Percentiles rank a stretch among this genome's conserved stretches.
Conservation (phyloP, 92 coral and sea anemone genomes). For the Siderastrea radians region DNA sequence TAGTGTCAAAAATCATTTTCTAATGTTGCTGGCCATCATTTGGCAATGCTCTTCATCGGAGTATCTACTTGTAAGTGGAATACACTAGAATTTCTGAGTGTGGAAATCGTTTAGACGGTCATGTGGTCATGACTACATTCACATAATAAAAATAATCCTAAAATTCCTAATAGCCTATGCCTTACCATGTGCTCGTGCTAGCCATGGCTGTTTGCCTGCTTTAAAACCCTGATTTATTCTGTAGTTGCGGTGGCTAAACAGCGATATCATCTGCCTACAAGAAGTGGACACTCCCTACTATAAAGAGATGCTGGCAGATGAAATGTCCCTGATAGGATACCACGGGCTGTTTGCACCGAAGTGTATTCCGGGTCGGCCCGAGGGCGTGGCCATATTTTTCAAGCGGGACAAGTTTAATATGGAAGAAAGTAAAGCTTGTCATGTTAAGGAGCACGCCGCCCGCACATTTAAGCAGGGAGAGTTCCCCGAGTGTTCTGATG, state of each 20-base stretch:
- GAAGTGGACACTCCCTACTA: conserved; percentile 79
- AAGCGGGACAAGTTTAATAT: conserved; percentile 59
- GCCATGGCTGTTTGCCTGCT: background rate
- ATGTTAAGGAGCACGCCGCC: conserved; percentile 36
- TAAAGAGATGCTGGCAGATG: conserved; percentile 47
- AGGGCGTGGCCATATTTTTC: conserved; percentile 74
- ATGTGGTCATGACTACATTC: too few species aligned
- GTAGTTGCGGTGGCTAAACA: conserved; percentile 81
- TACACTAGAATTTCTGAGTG: too few species aligned
- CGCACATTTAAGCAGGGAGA: conserved; percentile 30
- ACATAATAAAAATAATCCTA: too few species aligned
- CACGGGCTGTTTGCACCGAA: conserved; percentile 63
- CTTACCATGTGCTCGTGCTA: background rate
- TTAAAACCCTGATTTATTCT: conserved; percentile 3
- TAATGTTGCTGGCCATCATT: too few species aligned
- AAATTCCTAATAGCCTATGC: background rate
- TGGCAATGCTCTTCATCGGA: too few species aligned
- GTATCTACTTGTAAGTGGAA: too few species aligned
- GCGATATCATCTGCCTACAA: conserved; percentile 80
- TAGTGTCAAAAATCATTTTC: too few species aligned
- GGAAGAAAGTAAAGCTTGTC: conserved; percentile 38
- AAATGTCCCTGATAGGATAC: conserved; percentile 58
- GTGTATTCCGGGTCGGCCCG: conserved; percentile 27
- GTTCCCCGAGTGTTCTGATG: background rate
- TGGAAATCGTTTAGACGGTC: too few species aligned